Percentiles rank a stretch among this genome's conserved stretches.
Conservation (phyloP, 1,140 invertebrate genomes). For the Heliconius himera region DNA sequence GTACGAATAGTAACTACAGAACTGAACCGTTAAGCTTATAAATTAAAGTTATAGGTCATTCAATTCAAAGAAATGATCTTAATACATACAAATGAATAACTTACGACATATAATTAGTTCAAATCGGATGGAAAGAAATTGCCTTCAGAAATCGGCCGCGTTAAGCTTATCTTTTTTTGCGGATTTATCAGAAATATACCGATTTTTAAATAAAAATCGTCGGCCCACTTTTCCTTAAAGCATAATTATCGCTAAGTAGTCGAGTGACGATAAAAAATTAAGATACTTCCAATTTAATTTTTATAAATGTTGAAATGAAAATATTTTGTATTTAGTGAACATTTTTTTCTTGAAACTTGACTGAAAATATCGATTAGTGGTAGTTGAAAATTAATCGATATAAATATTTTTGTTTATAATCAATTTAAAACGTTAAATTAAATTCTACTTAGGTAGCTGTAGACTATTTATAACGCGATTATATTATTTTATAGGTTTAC, state of each 20-base stretch:
- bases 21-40: not conserved
- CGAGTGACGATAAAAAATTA: slow-evolving; percentile 6
- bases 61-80: slow-evolving; percentile 5
- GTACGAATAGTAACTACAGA: not conserved
- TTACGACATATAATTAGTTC: slow-evolving; percentile 6
- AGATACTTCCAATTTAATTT: not conserved
- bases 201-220: slow-evolving; percentile 7
- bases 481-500: too few species aligned
- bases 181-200: slow-evolving; percentile 3
- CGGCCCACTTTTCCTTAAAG: not conserved
- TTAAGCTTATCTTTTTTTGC: slow-evolving; percentile 5
- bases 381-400: too few species aligned
- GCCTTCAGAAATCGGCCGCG: not conserved
- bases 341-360: not conserved
- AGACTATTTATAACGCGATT: too few species aligned
- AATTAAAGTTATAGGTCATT: not conserved
- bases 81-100: slow-evolving; percentile 2
- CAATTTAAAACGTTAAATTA: too few species aligned
- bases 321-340: not conserved
- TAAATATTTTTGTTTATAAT: too few species aligned
- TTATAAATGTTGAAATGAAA: not conserved
- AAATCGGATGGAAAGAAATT: slow-evolving; percentile 6
- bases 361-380: too few species aligned
- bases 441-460: too few species aligned
- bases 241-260: slow-evolving; percentile 12